phyloP scores from a whole-genome alignment of 2,113 vertebrate species.

The Riparia riparia region DNA sequence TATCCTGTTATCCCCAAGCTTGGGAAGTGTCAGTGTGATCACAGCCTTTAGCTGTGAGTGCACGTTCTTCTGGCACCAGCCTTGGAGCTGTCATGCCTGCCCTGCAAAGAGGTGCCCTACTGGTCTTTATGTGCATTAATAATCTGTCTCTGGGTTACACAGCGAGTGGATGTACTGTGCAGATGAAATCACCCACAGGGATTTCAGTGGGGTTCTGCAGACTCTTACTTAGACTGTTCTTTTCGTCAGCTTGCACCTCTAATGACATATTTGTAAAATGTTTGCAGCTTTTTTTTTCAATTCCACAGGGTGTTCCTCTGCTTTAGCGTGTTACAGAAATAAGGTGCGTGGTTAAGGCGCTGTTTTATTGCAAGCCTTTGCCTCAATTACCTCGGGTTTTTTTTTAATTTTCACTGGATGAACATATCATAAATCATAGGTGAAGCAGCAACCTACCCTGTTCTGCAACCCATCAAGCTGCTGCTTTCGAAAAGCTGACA shows the following conservation, averaged over 20 bases:
- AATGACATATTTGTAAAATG: neutral
- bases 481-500: neutral
- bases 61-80: neutral
- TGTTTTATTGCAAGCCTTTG: neutral
- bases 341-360: neutral
- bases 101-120: neutral
- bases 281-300: neutral
- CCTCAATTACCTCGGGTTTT: neutral
- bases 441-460: neutral
- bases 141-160: neutral
- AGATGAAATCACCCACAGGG: conserved; percentile 4
- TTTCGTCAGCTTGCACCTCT: neutral
- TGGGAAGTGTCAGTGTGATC: accelerated
- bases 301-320: neutral
- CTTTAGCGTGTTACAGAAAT: neutral
- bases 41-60: neutral
- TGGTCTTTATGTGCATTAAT: neutral
- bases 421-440: neutral
- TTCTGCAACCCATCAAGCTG: neutral
- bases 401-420: neutral
- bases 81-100: neutral
- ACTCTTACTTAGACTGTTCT: neutral
- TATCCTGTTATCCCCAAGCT: neutral
- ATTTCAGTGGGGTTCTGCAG: neutral
- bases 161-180: neutral